phyloP scores from a whole-genome alignment of 2,888 invertebrate species.

The Conus canariensis region DNA sequence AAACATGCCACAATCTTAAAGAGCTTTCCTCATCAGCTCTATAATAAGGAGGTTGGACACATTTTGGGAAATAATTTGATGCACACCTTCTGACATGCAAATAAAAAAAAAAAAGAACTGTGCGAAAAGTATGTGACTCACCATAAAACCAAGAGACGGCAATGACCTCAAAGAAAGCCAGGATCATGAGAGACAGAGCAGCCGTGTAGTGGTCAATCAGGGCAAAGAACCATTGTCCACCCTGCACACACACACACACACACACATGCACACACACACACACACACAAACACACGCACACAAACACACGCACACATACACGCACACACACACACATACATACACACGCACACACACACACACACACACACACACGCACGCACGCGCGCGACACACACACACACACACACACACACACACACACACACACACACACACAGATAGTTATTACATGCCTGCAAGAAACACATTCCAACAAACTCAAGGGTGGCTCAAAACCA shows the following conservation, averaged over 20 bases:
- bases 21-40: too few species aligned
- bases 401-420: slow-evolving; percentile 1
- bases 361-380: neutral
- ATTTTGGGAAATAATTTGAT: too few species aligned
- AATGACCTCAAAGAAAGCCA: slow-evolving; percentile 76
- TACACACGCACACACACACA: slow-evolving; percentile 19
- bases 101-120: too few species aligned
- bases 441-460: too few species aligned
- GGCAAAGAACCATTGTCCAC: slow-evolving; percentile 56
- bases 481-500: too few species aligned
- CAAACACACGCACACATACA: neutral
- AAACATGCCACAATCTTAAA: too few species aligned
- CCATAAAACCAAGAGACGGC: slow-evolving; percentile 77
- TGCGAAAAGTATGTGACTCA: slow-evolving; percentile 50
- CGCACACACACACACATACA: neutral
- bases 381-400: too few species aligned
- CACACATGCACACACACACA: neutral
- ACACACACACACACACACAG: neutral
- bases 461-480: too few species aligned
- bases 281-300: too few species aligned
- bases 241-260: slow-evolving; percentile 13
- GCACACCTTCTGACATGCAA: too few species aligned
- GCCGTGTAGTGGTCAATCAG: slow-evolving; percentile 76
- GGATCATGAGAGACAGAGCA: slow-evolving; percentile 75
- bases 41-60: too few species aligned